Percentiles rank a stretch among this genome's conserved stretches.
phyloP scores from a whole-genome alignment of 2,797 vertebrate species.

The Eidolon dupreanum region DNA sequence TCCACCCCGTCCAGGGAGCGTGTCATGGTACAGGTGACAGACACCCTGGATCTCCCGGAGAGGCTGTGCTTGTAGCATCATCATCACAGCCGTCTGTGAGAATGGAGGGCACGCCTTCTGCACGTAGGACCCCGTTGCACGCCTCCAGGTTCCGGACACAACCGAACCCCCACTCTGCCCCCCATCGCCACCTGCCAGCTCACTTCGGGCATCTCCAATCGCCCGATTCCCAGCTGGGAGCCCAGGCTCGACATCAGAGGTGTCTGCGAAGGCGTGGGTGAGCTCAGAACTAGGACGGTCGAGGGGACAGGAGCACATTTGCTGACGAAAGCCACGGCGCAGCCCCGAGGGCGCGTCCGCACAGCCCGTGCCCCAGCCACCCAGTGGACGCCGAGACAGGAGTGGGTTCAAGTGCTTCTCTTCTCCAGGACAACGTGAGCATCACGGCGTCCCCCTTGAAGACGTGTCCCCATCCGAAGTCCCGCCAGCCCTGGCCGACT shows the following conservation, averaged over 20 bases:
- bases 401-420: not conserved
- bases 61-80: not conserved
- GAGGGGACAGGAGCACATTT: not conserved
- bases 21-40: rapidly evolving
- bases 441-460: not conserved
- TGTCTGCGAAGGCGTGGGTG: not conserved
- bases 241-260: not conserved
- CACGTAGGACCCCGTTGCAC: rapidly evolving
- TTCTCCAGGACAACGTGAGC: too few species aligned
- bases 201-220: not conserved
- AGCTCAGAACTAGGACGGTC: not conserved
- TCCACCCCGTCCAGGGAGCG: not conserved
- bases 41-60: not conserved
- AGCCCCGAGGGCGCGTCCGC: not conserved
- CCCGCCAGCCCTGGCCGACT: too few species aligned
- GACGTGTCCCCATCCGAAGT: not conserved
- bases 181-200: rapidly evolving
- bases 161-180: not conserved
- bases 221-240: not conserved
- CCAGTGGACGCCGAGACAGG: not conserved
- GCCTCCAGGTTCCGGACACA: not conserved
- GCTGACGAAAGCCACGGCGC: not conserved
- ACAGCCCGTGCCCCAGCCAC: not conserved
- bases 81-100: not conserved
- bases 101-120: not conserved